phyloP scores from a whole-genome alignment of 2,888 invertebrate genomes.

The Pyrrhosoma nymphula region DNA sequence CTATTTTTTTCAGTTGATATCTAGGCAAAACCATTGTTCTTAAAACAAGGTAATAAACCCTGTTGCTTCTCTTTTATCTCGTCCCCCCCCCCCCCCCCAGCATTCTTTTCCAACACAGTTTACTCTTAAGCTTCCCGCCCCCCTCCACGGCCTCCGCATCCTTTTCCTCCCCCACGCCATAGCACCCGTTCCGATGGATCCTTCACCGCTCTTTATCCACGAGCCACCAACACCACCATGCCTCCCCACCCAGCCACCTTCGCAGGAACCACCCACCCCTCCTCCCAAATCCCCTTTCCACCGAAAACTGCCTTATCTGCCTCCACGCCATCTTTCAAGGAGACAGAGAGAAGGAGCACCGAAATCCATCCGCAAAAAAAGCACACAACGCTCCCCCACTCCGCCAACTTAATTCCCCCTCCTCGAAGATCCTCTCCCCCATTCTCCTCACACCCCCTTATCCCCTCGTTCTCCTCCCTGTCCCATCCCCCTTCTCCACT shows the following conservation, averaged over 20 bases:
- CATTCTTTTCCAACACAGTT: too few species aligned
- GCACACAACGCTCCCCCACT: not conserved
- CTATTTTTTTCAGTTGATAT: too few species aligned
- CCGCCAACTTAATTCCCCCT: not conserved
- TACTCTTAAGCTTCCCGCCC: too few species aligned
- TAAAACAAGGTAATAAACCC: too few species aligned
- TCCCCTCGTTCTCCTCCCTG: too few species aligned
- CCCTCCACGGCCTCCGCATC: not conserved
- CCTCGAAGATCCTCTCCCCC: not conserved
- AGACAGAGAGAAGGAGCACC: not conserved
- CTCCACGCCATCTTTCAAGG: not conserved
- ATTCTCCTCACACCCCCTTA: too few species aligned
- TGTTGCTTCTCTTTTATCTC: too few species aligned
- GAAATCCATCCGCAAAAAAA: conserved; percentile 5
- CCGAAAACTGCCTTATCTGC: conserved; percentile 17
- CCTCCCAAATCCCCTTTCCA: not conserved
- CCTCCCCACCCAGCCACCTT: not conserved
- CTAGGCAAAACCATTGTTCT: too few species aligned
- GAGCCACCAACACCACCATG: not conserved
- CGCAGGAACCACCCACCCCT: too few species aligned
- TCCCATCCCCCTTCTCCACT: too few species aligned
- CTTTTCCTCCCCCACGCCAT: not conserved
- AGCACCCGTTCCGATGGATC: not conserved
- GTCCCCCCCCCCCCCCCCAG: too few species aligned
- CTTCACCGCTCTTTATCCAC: not conserved